Evolutionary conservation across 2,113 vertebrate species (phyloP), one percentile per base, ranked within the genome.

Genomic region (Pollachius pollachius): DNA sequence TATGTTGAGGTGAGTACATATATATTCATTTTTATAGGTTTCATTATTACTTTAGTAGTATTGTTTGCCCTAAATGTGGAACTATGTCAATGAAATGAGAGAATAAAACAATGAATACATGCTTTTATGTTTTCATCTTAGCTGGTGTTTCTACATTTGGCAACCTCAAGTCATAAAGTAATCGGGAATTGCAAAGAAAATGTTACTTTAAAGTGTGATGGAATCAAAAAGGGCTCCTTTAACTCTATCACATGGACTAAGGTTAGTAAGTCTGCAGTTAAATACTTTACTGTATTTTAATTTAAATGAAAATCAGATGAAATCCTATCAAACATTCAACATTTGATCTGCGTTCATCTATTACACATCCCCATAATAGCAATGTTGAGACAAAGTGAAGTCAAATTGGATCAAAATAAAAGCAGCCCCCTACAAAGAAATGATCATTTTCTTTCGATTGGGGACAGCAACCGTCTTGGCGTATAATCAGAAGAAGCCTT

Each of bases 231-330:
- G 30, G 18, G 9, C 0, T 0, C 64, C 3, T 88, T 83, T 15
- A 11, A 60, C 3, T 77, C 77, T 0, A 4, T 90, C n/a, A 11
- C 57, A 5, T 91, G 90, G 90, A 86, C 85, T 66, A 88, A 89
- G 88, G 89, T 91, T 30, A 74, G 76, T 54, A 12, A 52, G 21
- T 17, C 8, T 23, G 23, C 23, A 61, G 23, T 2, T 7, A 21
- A 21, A 21, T 21, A 21, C 3, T 61, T 2, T 61, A 60, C 11
- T 15, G 21, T 65, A 17, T 1, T 65, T 13, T 15, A 66, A 54
- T 54, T 52, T 7, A 52, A 52, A 52, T 65, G 8, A 23, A 61
- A 21, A 61, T 61, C 19, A 25, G 2, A 4, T 60, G 5, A n/a
- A n/a, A 18, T 17, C 18, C 3, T 23, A 13, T 27, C 27, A 6